These are phyloP conservation scores for Macroramphosus scolopax DNA, from an alignment of 2,797 vertebrate species.

Conservation along the genomic window DNA sequence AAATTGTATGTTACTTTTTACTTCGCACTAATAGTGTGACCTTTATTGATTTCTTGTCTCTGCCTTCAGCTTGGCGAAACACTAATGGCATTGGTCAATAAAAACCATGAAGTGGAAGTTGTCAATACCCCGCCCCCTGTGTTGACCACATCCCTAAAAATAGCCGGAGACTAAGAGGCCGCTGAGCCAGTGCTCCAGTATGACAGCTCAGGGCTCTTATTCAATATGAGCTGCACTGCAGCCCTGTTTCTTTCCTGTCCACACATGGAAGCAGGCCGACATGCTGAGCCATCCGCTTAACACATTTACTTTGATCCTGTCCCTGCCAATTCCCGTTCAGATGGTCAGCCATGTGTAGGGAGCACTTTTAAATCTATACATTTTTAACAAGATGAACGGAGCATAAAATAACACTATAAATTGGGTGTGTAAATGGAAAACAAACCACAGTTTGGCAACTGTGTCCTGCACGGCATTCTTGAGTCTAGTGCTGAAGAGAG, in stretches of 20 bases:
- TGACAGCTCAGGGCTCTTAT: slow-evolving; percentile 52
- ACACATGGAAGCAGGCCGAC: slow-evolving; percentile 50
- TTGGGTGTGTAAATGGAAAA: slow-evolving; percentile 46
- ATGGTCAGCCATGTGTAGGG: slow-evolving; percentile 42
- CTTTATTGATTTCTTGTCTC: slow-evolving; percentile 81
- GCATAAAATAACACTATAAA: slow-evolving; percentile 53
- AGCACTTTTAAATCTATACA: slow-evolving; percentile 62
- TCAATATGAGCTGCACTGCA: slow-evolving; percentile 43
- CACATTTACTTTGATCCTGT: slow-evolving; percentile 41
- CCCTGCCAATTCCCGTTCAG: slow-evolving; percentile 55
- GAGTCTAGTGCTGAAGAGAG: slow-evolving; percentile 51
- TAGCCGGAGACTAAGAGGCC: slow-evolving; percentile 50
- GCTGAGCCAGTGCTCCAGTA: slow-evolving; percentile 19
- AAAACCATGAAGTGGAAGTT: slow-evolving; percentile 76
- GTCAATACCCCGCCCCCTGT: slow-evolving; percentile 57
- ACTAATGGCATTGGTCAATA: slow-evolving; percentile 83
- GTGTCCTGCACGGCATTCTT: slow-evolving; percentile 37
- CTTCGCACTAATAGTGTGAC: slow-evolving; percentile 71
- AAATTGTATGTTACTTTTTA: slow-evolving; percentile 80
- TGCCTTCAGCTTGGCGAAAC: slow-evolving; percentile 72
- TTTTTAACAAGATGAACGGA: slow-evolving; percentile 45
- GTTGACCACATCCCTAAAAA: slow-evolving; percentile 72
- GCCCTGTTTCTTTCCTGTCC: slow-evolving; percentile 43
- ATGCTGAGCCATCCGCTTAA: slow-evolving; percentile 54
- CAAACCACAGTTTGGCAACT: slow-evolving; percentile 50